A percentile compares a stretch with the other conserved stretches of the same genome.
Conservation (phyloP, 2,113 vertebrate genomes). For the Cynocephalus volans region DNA sequence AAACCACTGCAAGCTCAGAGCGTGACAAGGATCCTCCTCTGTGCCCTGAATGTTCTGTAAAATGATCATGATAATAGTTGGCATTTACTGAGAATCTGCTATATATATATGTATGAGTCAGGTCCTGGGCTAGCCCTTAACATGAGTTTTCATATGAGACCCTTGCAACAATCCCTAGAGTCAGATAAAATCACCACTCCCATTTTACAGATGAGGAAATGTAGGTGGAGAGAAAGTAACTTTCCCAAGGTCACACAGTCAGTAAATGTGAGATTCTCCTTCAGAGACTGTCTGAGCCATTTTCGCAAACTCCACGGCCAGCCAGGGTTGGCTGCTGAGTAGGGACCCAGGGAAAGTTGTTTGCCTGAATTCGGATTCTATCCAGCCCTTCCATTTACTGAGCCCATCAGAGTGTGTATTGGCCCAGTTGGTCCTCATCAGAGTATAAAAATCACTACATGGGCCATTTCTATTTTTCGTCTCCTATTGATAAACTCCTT, state of each 20-base stretch:
- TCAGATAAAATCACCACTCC: background rate
- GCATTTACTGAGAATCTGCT: background rate
- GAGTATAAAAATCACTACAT: slow-evolving; percentile 8
- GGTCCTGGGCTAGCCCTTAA: background rate
- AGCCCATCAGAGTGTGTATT: background rate
- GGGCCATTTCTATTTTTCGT: slow-evolving; percentile 79
- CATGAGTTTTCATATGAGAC: background rate
- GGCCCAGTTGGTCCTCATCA: slow-evolving; percentile 71
- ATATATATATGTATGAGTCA: background rate
- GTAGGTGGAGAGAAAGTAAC: background rate
- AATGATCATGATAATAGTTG: background rate
- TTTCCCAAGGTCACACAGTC: background rate
- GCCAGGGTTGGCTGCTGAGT: background rate
- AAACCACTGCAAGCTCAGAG: too few relatives aligned
- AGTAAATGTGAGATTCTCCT: background rate
- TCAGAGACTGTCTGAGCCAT: background rate
- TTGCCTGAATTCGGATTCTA: background rate
- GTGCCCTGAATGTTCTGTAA: background rate
- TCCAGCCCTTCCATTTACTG: slow-evolving; percentile 51
- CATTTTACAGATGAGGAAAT: background rate
- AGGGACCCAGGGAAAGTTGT: background rate
- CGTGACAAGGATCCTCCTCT: background rate
- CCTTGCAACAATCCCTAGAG: background rate
- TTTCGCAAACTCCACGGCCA: too few relatives aligned
- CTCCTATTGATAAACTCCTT: slow-evolving; percentile 82